A percentile compares a stretch with the other conserved stretches of the same genome.
Conservation (phyloP, 2,888 invertebrate genomes). For the Rotaria sp. region DNA sequence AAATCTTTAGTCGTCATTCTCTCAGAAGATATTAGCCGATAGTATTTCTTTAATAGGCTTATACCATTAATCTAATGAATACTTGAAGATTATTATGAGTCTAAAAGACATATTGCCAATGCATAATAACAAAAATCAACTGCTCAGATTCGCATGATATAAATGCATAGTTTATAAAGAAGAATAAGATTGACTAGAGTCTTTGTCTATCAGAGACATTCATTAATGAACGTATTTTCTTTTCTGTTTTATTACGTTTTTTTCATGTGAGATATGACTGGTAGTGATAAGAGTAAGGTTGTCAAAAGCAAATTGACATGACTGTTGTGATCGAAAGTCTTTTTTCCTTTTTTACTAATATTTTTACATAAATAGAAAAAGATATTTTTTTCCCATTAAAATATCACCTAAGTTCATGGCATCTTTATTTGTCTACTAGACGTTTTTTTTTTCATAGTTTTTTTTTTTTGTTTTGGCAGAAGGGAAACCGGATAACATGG, state of each 20-base stretch:
- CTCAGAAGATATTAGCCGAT: neutral
- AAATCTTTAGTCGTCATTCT: neutral
- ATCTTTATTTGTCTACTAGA: neutral
- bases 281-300: neutral
- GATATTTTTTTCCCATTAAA: neutral
- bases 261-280: neutral
- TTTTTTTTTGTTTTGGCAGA: neutral
- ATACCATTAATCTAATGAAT: neutral
- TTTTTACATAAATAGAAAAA: no score
- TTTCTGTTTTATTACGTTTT: neutral
- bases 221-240: neutral
- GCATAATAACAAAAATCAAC: neutral
- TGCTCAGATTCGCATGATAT: neutral
- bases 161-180: neutral
- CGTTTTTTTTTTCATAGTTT: neutral
- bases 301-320: no score
- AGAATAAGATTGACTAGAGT: neutral
- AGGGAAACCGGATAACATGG: neutral
- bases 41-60: neutral
- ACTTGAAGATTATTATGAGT: neutral
- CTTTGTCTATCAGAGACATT: neutral
- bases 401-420: neutral
- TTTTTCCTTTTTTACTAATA: neutral
- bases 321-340: neutral
- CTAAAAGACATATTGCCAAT: neutral